Conservation (phyloP, 2,113 vertebrate genomes). For the Bubo blakistoni region DNA sequence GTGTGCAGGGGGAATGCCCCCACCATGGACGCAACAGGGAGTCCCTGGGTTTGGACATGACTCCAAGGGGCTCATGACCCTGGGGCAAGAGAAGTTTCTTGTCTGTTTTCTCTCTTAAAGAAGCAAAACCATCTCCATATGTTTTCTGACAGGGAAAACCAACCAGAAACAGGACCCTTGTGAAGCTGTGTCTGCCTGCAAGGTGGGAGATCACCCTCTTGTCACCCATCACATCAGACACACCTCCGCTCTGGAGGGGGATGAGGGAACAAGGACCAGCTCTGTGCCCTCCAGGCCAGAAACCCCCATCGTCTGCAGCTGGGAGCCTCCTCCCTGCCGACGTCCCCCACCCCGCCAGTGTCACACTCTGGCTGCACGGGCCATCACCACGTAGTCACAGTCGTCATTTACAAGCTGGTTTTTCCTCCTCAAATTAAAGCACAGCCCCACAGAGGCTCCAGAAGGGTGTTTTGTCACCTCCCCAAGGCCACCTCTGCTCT, state of each 20-base stretch:
- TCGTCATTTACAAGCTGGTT: background rate
- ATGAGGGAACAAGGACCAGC: rapidly evolving
- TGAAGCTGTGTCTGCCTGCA: background rate
- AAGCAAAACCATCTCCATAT: background rate
- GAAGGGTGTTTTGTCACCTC: background rate
- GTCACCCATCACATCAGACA: background rate
- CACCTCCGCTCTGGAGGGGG: background rate
- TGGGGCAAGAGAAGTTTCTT: background rate
- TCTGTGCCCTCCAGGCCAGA: background rate
- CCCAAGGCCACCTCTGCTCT: background rate
- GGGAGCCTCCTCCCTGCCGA: rapidly evolving
- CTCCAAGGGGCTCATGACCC: rapidly evolving
- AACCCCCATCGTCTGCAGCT: background rate
- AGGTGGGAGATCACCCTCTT: background rate
- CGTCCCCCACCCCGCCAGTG: background rate
- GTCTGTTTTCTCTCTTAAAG: background rate
- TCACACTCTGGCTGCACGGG: background rate
- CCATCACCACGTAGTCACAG: rapidly evolving
- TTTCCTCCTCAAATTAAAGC: background rate
- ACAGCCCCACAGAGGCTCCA: background rate
- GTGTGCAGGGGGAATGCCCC: background rate
- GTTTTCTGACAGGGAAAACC: background rate
- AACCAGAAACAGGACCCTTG: rapidly evolving
- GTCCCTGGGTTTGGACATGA: background rate
- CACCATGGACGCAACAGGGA: background rate